Conservation (phyloP, 2,113 vertebrate genomes). For the Grammatotria lemairii region DNA sequence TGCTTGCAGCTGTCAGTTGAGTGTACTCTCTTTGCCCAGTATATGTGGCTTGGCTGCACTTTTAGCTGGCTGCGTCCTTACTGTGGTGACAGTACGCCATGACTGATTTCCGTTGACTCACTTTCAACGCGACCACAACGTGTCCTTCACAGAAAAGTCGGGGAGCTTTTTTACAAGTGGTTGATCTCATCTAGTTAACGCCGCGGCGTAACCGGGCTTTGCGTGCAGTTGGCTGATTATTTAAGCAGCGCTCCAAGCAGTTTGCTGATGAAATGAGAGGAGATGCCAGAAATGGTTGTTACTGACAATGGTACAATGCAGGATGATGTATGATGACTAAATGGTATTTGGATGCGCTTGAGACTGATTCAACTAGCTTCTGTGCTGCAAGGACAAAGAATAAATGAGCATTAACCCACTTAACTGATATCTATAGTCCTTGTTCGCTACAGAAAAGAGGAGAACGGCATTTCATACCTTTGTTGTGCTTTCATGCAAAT, state of each 20-base stretch:
- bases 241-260: slow-evolving; percentile 47
- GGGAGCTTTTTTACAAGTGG: slow-evolving; percentile 33
- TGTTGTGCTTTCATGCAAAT: slow-evolving; percentile 54
- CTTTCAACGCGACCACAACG: slow-evolving; percentile 53
- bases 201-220: slow-evolving; percentile 8
- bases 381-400: neutral
- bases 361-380: slow-evolving; percentile 16
- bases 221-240: slow-evolving; percentile 54
- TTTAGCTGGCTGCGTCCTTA: slow-evolving; percentile 57
- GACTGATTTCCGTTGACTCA: slow-evolving; percentile 66
- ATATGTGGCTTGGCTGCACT: slow-evolving; percentile 66
- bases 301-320: slow-evolving; percentile 32
- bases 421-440: neutral
- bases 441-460: neutral
- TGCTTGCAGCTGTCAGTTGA: slow-evolving; percentile 66
- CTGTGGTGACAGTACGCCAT: slow-evolving; percentile 66
- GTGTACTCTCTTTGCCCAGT: slow-evolving; percentile 48
- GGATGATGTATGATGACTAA: slow-evolving; percentile 39
- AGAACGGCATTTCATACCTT: slow-evolving; percentile 21
- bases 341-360: slow-evolving; percentile 26
- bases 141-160: slow-evolving; percentile 37
- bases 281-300: slow-evolving; percentile 34
- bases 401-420: slow-evolving; percentile 8
- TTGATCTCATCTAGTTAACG: slow-evolving; percentile 59
- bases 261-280: slow-evolving; percentile 53